These are phyloP conservation scores for Eleginops maclovinus DNA, from an alignment of 2,113 vertebrate species.

Conservation along the genomic window DNA sequence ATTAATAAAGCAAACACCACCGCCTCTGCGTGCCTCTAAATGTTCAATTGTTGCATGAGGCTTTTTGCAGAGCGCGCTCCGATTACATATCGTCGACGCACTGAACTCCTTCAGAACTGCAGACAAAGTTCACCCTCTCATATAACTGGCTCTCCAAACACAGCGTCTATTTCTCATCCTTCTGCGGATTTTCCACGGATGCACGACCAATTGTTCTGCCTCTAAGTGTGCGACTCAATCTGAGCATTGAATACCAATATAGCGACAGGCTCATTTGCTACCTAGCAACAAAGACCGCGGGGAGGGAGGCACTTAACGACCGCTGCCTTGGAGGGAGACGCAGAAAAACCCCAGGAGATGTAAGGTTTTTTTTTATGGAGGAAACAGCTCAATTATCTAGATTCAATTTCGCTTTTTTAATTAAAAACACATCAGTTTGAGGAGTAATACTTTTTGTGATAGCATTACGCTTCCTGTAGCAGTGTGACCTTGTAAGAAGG, in stretches of 20 bases:
- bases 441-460: no score
- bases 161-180: background rate
- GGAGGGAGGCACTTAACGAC: constrained; percentile 43
- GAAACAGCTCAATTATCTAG: no score
- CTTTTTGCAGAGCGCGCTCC: background rate
- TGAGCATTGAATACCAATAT: constrained; percentile 34
- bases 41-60: background rate
- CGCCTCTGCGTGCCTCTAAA: background rate
- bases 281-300: constrained; percentile 62
- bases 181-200: constrained; percentile 14
- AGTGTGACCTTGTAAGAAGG: no score
- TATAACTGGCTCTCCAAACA: background rate
- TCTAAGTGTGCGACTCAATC: constrained; percentile 35
- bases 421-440: no score
- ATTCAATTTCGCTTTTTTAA: no score
- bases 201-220: constrained; percentile 27
- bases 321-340: constrained; percentile 59
- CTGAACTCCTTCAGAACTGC: background rate
- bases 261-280: constrained; percentile 58
- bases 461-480: no score
- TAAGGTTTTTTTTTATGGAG: background rate
- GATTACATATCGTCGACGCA: background rate
- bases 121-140: constrained; percentile 1
- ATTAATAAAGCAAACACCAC: no score
- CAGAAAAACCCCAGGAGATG: background rate